A percentile compares a stretch with the other conserved stretches of the same genome.
Evolutionary conservation across 2,888 invertebrate species (phyloP).

Genomic region (Unio delphinus): DNA sequence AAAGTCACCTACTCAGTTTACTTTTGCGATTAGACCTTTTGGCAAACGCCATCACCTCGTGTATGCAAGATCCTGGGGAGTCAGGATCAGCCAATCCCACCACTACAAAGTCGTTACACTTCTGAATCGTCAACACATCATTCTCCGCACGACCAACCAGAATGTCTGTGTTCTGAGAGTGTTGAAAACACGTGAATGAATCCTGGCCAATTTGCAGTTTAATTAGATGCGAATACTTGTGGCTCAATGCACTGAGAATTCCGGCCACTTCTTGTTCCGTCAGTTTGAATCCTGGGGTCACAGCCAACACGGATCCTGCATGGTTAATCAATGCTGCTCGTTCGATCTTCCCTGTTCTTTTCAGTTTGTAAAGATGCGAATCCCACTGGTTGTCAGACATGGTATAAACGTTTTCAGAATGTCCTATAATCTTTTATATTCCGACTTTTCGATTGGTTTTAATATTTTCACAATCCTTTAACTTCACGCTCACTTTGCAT

Average conservation of each 20-base stretch:
- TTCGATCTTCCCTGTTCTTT: slow-evolving; percentile 28
- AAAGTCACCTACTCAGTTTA: no score
- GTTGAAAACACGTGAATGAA: slow-evolving; percentile 40
- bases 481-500: no score
- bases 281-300: slow-evolving; percentile 21
- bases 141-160: slow-evolving; percentile 45
- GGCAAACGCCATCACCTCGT: slow-evolving; percentile 46
- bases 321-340: slow-evolving; percentile 31
- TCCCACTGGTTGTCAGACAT: no score
- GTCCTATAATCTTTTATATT: no score
- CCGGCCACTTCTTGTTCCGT: slow-evolving; percentile 15
- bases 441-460: no score
- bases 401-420: no score
- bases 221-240: slow-evolving; percentile 24
- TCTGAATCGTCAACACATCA: slow-evolving; percentile 39
- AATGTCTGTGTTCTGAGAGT: slow-evolving; percentile 30
- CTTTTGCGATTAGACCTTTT: slow-evolving; percentile 9
- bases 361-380: neutral
- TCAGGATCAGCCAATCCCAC: slow-evolving; percentile 41
- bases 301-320: slow-evolving; percentile 22
- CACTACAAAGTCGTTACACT: slow-evolving; percentile 32
- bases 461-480: no score
- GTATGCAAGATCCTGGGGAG: slow-evolving; percentile 52
- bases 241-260: slow-evolving; percentile 17
- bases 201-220: slow-evolving; percentile 31